Evolutionary conservation across 2,888 invertebrate genomes (phyloP).

Genomic region (Mesodorylaimus sp.): DNA sequence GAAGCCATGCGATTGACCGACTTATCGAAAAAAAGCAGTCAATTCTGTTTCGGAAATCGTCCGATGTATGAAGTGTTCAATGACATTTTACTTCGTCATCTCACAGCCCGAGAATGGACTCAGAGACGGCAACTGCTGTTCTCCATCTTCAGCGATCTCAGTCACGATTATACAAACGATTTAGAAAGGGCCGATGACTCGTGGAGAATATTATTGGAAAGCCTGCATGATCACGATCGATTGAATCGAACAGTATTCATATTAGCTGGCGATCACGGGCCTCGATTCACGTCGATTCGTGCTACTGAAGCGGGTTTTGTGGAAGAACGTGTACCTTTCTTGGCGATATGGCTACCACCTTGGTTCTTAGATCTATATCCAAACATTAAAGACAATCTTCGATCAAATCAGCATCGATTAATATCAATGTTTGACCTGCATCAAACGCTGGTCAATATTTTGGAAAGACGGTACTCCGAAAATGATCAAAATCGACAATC

Average conservation of each 20-base stretch:
- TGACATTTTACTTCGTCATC: background rate
- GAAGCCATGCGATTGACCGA: background rate
- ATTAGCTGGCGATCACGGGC: constrained; percentile 1
- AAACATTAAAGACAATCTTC: background rate
- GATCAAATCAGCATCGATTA: background rate
- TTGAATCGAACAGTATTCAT: background rate
- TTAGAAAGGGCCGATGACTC: background rate
- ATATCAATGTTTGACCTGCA: background rate
- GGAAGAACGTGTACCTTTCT: background rate
- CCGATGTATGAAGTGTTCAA: background rate
- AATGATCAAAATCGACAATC: background rate
- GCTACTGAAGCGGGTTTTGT: background rate
- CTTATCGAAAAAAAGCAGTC: background rate
- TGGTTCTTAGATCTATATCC: background rate
- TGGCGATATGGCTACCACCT: background rate
- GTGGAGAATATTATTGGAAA: background rate
- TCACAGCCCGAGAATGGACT: no score
- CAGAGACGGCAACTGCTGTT: background rate
- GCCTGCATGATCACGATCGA: background rate
- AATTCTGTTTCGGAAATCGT: constrained; percentile 1
- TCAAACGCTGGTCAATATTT: background rate
- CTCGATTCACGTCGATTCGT: background rate
- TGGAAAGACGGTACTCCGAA: background rate
- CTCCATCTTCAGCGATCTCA: background rate
- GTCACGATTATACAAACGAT: constrained; percentile 6